A percentile compares a stretch with the other conserved stretches of the same genome.
These are phyloP conservation scores for Atta texana DNA, from an alignment of 1,140 invertebrate species.

Conservation along the genomic window DNA sequence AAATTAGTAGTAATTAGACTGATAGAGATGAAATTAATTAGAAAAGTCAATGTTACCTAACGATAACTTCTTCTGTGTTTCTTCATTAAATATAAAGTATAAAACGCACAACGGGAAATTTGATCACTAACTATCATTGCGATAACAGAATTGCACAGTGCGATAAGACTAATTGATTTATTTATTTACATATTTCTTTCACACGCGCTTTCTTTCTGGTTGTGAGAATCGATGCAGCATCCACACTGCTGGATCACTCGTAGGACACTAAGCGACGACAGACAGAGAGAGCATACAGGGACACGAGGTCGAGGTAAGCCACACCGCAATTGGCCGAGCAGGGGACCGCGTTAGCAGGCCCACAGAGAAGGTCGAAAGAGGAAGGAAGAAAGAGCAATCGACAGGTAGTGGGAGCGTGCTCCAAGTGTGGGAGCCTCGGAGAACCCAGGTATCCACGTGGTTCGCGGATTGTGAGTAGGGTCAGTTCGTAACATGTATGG, in stretches of 20 bases:
- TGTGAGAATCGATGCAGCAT: constrained; percentile 71
- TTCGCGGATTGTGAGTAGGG: constrained; percentile 33
- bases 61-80: not conserved
- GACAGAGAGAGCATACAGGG: constrained; percentile 68
- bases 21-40: not conserved
- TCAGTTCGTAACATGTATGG: constrained; percentile 16
- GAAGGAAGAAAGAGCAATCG: constrained; percentile 65
- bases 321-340: constrained; percentile 76
- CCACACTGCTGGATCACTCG: constrained; percentile 78
- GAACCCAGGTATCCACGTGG: constrained; percentile 75
- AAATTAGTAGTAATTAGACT: not conserved
- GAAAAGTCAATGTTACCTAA: constrained; percentile 24
- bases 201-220: constrained; percentile 10
- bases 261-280: constrained; percentile 79
- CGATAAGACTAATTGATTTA: constrained; percentile 20
- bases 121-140: not conserved
- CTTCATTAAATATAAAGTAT: not conserved
- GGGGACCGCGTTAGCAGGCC: constrained; percentile 53
- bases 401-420: constrained; percentile 71
- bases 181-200: not conserved
- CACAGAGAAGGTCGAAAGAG: constrained; percentile 42
- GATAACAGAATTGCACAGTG: not conserved
- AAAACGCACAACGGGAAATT: not conserved
- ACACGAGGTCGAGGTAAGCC: constrained; percentile 78
- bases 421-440: constrained; percentile 60